Evolutionary conservation across 2,113 vertebrate species (phyloP).

Genomic region (Catharus fuscescens): DNA sequence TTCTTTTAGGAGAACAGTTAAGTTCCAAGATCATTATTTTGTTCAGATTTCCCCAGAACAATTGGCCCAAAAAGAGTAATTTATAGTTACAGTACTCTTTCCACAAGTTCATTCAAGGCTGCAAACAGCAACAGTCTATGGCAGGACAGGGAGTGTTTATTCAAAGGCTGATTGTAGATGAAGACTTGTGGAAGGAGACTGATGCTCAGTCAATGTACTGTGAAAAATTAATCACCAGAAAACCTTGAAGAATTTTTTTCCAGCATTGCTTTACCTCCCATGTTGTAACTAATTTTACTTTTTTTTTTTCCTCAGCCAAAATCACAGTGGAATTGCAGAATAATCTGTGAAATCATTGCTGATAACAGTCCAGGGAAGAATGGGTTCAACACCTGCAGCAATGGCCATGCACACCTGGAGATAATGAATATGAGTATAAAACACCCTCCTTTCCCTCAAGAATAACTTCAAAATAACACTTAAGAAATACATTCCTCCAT

Average conservation of each 20-base stretch:
- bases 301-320: neutral
- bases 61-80: neutral
- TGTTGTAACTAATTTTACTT: neutral
- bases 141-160: constrained; percentile 7
- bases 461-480: neutral
- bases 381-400: neutral
- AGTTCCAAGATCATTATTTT: neutral
- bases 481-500: neutral
- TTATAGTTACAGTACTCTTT: neutral
- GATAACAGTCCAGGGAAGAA: neutral
- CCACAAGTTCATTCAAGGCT: constrained; percentile 4
- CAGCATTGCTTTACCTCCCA: neutral
- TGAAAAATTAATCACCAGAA: constrained; percentile 2
- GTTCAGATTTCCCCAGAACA: neutral
- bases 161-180: neutral
- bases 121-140: neutral
- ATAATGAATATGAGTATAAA: neutral
- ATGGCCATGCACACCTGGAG: neutral
- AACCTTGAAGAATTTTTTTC: neutral
- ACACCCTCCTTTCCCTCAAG: rapidly evolving
- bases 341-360: neutral
- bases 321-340: neutral
- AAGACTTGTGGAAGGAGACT: neutral
- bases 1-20: neutral
- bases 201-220: neutral